These are phyloP conservation scores for Drosophila greeni DNA, from an alignment of 2,888 invertebrate genomes.

Conservation along the genomic window DNA sequence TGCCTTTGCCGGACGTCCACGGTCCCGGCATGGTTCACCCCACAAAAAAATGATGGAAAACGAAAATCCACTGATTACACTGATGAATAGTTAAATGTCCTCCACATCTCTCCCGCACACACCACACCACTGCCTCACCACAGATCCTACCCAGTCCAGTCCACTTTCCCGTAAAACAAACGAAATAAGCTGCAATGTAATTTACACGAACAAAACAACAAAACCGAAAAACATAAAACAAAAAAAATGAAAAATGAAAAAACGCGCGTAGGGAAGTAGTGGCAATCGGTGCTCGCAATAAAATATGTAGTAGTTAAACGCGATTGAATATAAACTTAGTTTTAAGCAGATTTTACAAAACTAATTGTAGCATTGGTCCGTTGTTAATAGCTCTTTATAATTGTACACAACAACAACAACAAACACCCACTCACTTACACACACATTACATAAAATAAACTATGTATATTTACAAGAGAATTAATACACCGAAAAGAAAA, in stretches of 20 bases:
- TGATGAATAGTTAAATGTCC: conserved; percentile 25
- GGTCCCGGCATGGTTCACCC: conserved; percentile 9
- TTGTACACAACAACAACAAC: conserved; percentile 17
- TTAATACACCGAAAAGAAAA: conserved; percentile 5
- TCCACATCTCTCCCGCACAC: neutral
- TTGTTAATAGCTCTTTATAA: conserved; percentile 63
- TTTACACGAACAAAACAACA: conserved; percentile 14
- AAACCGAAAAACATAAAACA: neutral
- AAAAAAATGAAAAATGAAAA: neutral
- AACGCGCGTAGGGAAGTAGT: conserved; percentile 27
- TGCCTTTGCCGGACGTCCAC: conserved; percentile 38
- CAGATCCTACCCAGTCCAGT: conserved; percentile 12
- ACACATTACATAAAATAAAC: conserved; percentile 38
- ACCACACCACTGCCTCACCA: conserved; percentile 29
- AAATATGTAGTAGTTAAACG: conserved; percentile 39
- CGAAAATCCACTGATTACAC: conserved; percentile 7
- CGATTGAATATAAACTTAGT: conserved; percentile 26
- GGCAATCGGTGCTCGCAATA: conserved; percentile 60
- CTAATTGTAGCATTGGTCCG: conserved; percentile 53
- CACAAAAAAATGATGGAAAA: neutral
- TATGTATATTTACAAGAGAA: conserved; percentile 44
- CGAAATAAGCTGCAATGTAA: conserved; percentile 16
- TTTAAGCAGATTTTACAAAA: conserved; percentile 31
- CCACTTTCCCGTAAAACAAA: conserved; percentile 2
- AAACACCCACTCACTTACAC: conserved; percentile 12